Conservation (phyloP, 2,888 invertebrate species). For the Oscheius onirici region DNA sequence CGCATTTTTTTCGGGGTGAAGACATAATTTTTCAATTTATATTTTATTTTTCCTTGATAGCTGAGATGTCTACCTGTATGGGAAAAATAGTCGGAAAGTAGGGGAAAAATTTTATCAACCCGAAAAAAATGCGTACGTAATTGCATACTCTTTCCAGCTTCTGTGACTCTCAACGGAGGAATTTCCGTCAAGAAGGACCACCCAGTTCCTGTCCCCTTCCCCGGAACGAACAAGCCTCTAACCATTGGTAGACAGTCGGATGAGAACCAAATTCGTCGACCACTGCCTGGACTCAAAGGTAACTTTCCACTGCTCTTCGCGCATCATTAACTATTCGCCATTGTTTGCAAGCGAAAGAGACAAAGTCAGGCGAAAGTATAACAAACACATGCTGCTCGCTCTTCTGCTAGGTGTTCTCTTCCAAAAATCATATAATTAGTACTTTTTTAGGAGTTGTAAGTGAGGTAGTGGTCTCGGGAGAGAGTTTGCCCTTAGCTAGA, state of each 20-base stretch:
- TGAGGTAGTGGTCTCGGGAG: slow-evolving; percentile 52
- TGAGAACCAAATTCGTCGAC: slow-evolving; percentile 15
- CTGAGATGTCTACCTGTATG: too few relatives aligned
- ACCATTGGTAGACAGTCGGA: slow-evolving; percentile 28
- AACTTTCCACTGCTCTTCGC: neutral
- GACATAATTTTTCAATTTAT: too few relatives aligned
- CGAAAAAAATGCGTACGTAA: too few relatives aligned
- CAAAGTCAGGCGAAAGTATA: neutral
- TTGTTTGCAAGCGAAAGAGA: neutral
- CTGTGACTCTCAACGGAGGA: slow-evolving; percentile 18
- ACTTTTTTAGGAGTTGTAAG: slow-evolving; percentile 51
- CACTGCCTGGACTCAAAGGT: slow-evolving; percentile 25
- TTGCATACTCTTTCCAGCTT: too few relatives aligned
- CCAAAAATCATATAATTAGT: neutral
- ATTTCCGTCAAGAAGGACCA: slow-evolving; percentile 11
- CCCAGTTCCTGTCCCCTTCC: neutral
- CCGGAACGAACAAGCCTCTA: slow-evolving; percentile 20
- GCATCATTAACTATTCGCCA: slow-evolving; percentile 8
- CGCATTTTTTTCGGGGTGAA: too few relatives aligned
- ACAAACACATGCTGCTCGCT: neutral
- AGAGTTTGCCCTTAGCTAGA: slow-evolving; percentile 50
- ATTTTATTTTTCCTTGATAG: too few relatives aligned
- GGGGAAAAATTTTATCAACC: too few relatives aligned
- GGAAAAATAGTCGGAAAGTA: too few relatives aligned
- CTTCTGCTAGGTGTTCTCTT: slow-evolving; percentile 4